Conservation (phyloP, 2,113 vertebrate genomes). For the Eulacestoma nigropectus region DNA sequence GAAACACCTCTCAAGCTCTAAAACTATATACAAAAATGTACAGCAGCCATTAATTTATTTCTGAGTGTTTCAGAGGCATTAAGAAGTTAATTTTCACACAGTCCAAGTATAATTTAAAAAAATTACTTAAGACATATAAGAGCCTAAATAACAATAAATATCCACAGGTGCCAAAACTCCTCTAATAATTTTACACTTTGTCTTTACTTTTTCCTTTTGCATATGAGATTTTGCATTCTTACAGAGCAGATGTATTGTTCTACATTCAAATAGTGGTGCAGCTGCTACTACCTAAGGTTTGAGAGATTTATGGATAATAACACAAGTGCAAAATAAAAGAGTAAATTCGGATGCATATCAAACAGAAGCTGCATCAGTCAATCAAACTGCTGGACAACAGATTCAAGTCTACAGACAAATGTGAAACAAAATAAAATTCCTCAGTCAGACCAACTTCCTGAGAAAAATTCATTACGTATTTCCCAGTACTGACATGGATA, state of each 20-base stretch:
- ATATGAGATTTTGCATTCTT: background rate
- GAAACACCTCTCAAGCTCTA: background rate
- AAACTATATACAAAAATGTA: background rate
- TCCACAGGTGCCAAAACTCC: fast-evolving
- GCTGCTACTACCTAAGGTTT: background rate
- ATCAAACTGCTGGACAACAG: background rate
- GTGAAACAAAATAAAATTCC: background rate
- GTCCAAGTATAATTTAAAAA: background rate
- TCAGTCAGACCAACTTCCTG: background rate
- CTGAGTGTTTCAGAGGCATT: background rate
- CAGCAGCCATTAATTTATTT: background rate
- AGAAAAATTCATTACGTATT: background rate
- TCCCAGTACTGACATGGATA: background rate
- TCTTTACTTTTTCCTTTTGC: background rate
- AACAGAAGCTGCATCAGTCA: background rate
- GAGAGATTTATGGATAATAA: constrained; percentile 24
- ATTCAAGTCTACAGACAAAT: background rate
- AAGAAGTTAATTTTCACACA: background rate
- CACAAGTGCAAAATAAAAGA: background rate
- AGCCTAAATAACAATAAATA: background rate
- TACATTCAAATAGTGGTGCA: background rate
- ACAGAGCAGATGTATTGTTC: background rate
- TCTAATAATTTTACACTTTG: background rate
- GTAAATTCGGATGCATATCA: background rate
- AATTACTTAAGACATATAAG: background rate